Base-by-base conservation (phyloP, 2,113 vertebrate genomes). In the Litocranius walleri region DNA sequence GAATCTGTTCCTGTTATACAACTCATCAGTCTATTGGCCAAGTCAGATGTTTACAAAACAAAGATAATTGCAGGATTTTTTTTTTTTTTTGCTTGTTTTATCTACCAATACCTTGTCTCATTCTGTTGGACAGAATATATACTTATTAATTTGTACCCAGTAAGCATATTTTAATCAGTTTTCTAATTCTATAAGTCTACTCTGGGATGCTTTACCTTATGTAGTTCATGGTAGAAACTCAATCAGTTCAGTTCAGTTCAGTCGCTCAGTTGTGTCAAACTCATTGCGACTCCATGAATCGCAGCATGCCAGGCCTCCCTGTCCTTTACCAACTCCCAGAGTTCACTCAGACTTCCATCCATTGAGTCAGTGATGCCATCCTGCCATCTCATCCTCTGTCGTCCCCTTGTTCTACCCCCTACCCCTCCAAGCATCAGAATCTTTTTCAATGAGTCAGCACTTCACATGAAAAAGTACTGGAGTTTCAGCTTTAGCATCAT, bases 31-130 rank as follows among this genome's bases (percentile, higher is more conserved):
- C 21, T 13, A 33, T 67, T 88, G 88, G 50, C 50, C 11, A 43
- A 62, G 30, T 94, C 91, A 91, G 54, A 81, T 89, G 54, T 83
- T 86, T 88, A 61, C 12, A 85, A 77, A 94, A 95, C 52, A 84
- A 91, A 83, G 23, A 80, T 59, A 74, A 85, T 64, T 43, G 45
- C 9, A 80, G 43, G 19, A 13, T 40, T 62, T 77, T 77, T 36
- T n/a, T 71, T 56, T 67, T 67, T 67, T 94, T 90, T 80, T 33
- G 81, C 23, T 17, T 61, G 6, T 61, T 88, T 67, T 62, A 92
- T 80, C 40, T 77, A 57, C 0, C 1, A 86, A 62, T 40, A 48
- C 5, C 4, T 78, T 36, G 57, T 88, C 52, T 80, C 15, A 71
- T 74, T 96, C 96, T 57, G 11, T 74, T 86, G 19, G 27, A 48